phyloP scores from a whole-genome alignment of 2,888 invertebrate genomes.

The Phragmatobia fuliginosa region DNA sequence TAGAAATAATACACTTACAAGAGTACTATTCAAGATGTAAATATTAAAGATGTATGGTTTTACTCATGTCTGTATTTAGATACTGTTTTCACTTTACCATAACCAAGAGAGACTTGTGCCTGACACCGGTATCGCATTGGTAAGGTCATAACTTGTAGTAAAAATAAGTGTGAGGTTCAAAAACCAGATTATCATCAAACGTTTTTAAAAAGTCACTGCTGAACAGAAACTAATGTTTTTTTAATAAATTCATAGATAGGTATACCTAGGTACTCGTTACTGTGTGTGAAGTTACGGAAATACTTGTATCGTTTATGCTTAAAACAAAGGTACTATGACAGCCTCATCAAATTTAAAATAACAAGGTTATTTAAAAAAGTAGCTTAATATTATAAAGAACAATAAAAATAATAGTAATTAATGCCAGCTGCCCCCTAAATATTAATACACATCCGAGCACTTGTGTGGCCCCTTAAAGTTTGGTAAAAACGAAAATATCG shows the following conservation, averaged over 20 bases:
- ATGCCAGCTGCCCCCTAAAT: no score
- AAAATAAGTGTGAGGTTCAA: background rate
- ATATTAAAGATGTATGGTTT: background rate
- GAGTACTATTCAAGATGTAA: background rate
- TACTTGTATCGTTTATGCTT: background rate
- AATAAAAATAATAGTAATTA: no score
- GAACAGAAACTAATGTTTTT: background rate
- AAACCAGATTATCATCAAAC: no score
- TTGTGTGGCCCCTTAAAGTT: no score
- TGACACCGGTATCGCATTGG: background rate
- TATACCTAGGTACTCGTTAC: no score
- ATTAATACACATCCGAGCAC: no score
- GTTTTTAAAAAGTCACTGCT: no score
- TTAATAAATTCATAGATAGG: background rate
- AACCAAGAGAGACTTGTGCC: no score
- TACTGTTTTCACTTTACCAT: no score
- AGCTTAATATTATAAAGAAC: no score
- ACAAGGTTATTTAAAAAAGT: background rate
- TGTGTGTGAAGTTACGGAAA: no score
- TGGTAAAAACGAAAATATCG: no score
- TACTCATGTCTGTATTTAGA: background rate
- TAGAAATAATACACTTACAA: background rate
- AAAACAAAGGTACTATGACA: background rate
- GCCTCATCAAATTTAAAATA: background rate
- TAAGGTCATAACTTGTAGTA: background rate